Evolutionary conservation across 2,797 vertebrate genomes (phyloP), one percentile per base, ranked within the genome.

Genomic region (Sebastes diaconus): DNA sequence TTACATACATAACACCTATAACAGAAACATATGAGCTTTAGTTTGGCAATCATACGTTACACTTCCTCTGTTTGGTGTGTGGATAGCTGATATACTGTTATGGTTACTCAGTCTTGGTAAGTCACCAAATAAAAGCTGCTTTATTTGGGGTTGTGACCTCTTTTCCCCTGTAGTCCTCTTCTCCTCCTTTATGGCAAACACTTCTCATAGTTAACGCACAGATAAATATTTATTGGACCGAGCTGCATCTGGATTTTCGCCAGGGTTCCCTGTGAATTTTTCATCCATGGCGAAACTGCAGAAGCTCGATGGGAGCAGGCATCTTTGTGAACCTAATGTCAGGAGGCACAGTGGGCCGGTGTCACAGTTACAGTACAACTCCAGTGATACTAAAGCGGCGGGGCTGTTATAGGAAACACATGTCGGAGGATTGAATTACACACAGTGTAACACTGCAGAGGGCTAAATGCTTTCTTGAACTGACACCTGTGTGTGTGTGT

Each of bases 201-300:
- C 84, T 88, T 46, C 16, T 46, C 42, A 86, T 89, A 83, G 82
- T 85, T 88, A 91, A 87, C 67, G 2, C 61, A 67, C 12, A 25
- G 67, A 93, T 93, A 91, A 90, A 93, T 95, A 93, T 93, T 93
- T 88, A 93, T 92, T 77, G 68, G 79, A 79, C 86, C 73, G 73
- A 76, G 76, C 73, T 87, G 75, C 75, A 74, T 61, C 14, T n/a
- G 87, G 84, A 59, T 84, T 84, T 87, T 85, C 66, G 22, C 77
- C 83, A 74, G 71, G 69, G 22, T 68, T 81, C 69, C 58, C 74
- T 57, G 90, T 93, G 80, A 92, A 92, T 91, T 86, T 94, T 93
- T 92, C 81, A 93, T 92, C 66, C 11, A 22, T 3, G 20, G 74
- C 74, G 82, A 83, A 86, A 85, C 84, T 75, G 86, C 72, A 76